Evolutionary conservation across 2,797 vertebrate genomes (phyloP).

Genomic region (Margarornis squamiger): DNA sequence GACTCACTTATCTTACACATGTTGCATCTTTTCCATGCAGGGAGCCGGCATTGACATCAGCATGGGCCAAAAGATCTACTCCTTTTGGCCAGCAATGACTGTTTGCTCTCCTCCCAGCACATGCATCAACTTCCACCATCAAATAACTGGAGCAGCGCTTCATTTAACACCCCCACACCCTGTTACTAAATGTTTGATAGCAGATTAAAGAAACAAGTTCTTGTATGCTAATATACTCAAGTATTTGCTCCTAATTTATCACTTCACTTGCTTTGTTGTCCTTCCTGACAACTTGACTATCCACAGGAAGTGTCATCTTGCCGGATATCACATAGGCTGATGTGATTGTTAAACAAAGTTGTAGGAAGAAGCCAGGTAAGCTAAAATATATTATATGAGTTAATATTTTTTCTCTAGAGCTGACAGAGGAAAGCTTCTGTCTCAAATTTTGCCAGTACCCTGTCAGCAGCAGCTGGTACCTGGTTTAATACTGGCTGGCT

Average conservation of each 20-base stretch:
- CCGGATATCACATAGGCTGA: background rate
- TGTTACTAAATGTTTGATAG: background rate
- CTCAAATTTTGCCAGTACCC: background rate
- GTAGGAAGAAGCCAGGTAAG: background rate
- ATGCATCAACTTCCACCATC: background rate
- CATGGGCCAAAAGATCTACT: background rate
- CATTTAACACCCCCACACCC: background rate
- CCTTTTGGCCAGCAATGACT: background rate
- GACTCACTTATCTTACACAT: conserved; percentile 55
- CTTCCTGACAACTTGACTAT: background rate
- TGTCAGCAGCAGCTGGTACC: background rate
- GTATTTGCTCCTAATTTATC: background rate
- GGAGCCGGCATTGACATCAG: conserved; percentile 49
- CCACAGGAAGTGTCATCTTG: background rate
- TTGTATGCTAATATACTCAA: background rate
- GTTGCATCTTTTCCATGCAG: conserved; percentile 52
- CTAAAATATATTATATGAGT: background rate
- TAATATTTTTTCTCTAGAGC: background rate
- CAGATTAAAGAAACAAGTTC: background rate
- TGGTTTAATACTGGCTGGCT: background rate
- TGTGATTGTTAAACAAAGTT: background rate
- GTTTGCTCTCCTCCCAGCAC: background rate
- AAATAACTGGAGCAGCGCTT: background rate
- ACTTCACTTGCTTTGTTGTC: background rate
- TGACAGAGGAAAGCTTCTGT: background rate